These are phyloP conservation scores for Drosophila miranda DNA, from an alignment of 1,140 invertebrate species.

Conservation along the genomic window DNA sequence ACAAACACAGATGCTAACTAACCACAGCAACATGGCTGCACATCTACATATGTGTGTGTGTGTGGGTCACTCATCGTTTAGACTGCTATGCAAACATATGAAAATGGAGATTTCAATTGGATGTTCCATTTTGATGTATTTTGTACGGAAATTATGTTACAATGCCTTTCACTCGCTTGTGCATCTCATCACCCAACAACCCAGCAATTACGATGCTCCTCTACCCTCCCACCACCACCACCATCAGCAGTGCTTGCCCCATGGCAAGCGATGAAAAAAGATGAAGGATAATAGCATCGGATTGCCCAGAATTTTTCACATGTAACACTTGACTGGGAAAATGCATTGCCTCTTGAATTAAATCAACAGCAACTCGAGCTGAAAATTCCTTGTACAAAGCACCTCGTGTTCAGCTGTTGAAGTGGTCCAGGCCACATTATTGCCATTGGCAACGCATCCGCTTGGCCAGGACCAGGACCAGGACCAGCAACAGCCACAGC, in stretches of 20 bases:
- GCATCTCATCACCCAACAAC: constrained; percentile 15
- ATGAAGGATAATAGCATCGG: constrained; percentile 37
- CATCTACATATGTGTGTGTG: constrained; percentile 7
- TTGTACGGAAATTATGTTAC: constrained; percentile 75
- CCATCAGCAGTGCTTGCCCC: too few species aligned
- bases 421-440: constrained; percentile 40
- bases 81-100: constrained; percentile 48
- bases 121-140: constrained; percentile 71
- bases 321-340: constrained; percentile 59
- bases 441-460: constrained; percentile 45
- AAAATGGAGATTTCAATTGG: constrained; percentile 58
- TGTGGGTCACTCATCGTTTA: constrained; percentile 29
- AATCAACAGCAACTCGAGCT: constrained; percentile 75
- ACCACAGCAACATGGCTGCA: constrained; percentile 56
- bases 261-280: constrained; percentile 8
- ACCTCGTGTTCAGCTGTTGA: constrained; percentile 5
- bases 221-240: too few species aligned
- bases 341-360: constrained; percentile 78
- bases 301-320: constrained; percentile 72
- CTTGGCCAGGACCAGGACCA: neutral
- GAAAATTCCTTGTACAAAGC: constrained; percentile 39
- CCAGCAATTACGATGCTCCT: constrained; percentile 19
- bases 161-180: constrained; percentile 58
- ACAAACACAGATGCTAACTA: constrained; percentile 80
- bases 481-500: too few species aligned